Evolutionary conservation across 2,888 invertebrate species (phyloP).

Genomic region (Pheosia gnoma): DNA sequence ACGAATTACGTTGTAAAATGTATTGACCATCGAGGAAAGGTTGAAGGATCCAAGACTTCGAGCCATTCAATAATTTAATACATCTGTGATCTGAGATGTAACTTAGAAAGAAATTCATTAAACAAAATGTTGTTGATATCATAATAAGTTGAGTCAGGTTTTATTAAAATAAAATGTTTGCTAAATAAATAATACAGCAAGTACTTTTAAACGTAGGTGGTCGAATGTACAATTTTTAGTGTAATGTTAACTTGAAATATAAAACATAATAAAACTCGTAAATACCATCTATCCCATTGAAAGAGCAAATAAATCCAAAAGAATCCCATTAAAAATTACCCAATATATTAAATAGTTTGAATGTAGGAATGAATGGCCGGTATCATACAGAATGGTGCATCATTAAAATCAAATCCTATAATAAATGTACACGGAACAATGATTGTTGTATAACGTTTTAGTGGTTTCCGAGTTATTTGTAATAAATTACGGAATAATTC

Average conservation of each 20-base stretch:
- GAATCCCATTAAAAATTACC: conserved; percentile 68
- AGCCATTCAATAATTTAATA: neutral
- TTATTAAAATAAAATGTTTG: no score
- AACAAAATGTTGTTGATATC: no score
- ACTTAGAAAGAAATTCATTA: no score
- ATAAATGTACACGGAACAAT: conserved; percentile 63
- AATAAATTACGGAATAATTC: conserved; percentile 82
- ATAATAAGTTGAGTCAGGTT: no score
- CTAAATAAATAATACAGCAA: no score
- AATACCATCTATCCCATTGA: conserved; percentile 34
- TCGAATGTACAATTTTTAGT: conserved; percentile 20
- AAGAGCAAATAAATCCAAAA: conserved; percentile 54
- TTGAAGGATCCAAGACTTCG: conserved; percentile 16
- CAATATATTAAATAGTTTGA: conserved; percentile 58
- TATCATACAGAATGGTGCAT: conserved; percentile 44
- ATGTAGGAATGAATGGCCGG: conserved; percentile 44
- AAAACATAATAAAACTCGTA: conserved; percentile 28
- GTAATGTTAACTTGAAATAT: conserved; percentile 18
- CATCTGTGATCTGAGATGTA: no score
- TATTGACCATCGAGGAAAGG: conserved; percentile 49
- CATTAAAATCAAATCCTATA: conserved; percentile 76
- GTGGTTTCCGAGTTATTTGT: conserved; percentile 73
- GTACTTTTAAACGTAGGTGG: conserved; percentile 32
- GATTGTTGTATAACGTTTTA: conserved; percentile 52
- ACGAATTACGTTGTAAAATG: conserved; percentile 51